Evolutionary conservation across 92 coral and sea anemone genomes (phyloP).

Genomic region (Siderastrea siderea): DNA sequence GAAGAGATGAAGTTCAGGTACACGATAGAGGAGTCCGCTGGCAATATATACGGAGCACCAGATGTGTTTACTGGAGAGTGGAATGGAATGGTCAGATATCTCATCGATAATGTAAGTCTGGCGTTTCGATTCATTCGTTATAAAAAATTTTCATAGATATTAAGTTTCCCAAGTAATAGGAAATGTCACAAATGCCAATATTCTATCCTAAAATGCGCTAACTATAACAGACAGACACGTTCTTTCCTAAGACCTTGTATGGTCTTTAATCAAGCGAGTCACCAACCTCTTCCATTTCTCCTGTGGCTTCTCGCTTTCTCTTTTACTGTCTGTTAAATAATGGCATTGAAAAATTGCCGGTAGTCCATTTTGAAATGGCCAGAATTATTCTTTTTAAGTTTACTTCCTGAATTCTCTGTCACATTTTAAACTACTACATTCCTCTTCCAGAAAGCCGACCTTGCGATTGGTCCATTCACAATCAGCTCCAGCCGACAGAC

Average conservation of each 20-base stretch:
- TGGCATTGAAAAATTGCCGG: no score
- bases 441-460: conserved; percentile 72
- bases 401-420: no score
- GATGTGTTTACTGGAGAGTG: conserved; percentile 72
- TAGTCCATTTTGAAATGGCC: neutral
- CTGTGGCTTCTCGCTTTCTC: no score
- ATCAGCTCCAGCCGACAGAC: conserved; percentile 80
- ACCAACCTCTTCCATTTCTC: no score
- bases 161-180: no score
- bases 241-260: no score
- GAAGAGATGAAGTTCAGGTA: conserved; percentile 76
- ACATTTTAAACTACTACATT: neutral
- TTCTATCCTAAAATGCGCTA: no score
- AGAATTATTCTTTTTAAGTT: no score
- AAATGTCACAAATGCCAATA: no score
- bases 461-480: conserved; percentile 79
- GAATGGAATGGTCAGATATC: conserved; percentile 77
- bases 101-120: conserved; percentile 63
- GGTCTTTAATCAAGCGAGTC: no score
- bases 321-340: no score
- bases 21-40: conserved; percentile 62
- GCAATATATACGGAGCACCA: conserved; percentile 74
- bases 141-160: neutral
- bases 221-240: no score
- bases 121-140: neutral